Base-by-base conservation (phyloP, 1,140 invertebrate species). In the Musca vetustissima region DNA sequence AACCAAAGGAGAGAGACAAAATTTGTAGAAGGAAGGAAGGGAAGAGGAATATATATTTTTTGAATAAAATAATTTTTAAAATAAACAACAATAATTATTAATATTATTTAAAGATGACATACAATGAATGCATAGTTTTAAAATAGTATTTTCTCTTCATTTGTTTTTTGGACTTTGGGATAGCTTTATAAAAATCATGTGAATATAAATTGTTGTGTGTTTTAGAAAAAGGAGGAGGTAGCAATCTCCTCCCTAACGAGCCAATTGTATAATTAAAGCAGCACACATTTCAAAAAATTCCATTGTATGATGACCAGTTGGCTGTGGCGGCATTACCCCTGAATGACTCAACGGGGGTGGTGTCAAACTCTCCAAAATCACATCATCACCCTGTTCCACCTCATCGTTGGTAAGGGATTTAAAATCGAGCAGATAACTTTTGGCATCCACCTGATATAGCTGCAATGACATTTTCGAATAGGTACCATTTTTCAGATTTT, bases 271-370 rank as follows among this genome's bases (percentile, higher is more conserved):
- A 75, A 99, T 99, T 15, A 99, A 86, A 25, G 95, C 93, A 22
- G 98, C 96, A 84, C 98, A 99, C 96, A 99, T 98, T 86, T 99
- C 98, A 84, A 99, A 99, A 85, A 99, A 99, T 86, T 99, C 97
- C 93, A 99, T 98, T 4, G 97, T 98, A 83, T 98, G 96, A 79
- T 99, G 96, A 24, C 91, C 88, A 13, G 80, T 80, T 73, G 85
- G 77, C 69, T 83, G 79, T 67, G 70, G 76, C 52, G 75, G 75
- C 81, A 74, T 78, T 17, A 69, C 11, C 74, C 81, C 53, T 66
- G 85, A 70, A 1, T 82, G 75, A 84, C 85, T 76, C 4, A 77
- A 25, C 77, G 86, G 79, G 80, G 85, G 83, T 66, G 84, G 83
- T 32, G 82, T 84, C 14, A 83, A 70, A 64, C 81, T 84, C 66